Conservation (phyloP, 2,797 vertebrate species). For the Enteromius mattozi region DNA sequence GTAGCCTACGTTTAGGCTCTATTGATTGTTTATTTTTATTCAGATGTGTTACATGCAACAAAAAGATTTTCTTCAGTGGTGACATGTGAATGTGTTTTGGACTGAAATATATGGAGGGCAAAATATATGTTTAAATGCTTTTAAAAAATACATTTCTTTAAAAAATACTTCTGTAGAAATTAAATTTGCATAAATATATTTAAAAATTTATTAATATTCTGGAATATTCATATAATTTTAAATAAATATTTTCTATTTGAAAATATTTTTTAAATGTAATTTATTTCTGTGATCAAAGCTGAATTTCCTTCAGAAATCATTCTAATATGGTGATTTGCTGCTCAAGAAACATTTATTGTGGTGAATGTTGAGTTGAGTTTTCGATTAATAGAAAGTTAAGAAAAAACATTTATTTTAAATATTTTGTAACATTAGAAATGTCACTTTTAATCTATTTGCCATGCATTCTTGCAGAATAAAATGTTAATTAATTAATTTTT, state of each 20-base stretch:
- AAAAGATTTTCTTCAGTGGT: background rate
- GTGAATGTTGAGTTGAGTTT: background rate
- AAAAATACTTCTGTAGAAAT: background rate
- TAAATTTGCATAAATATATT: background rate
- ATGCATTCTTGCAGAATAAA: background rate
- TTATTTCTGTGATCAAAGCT: background rate
- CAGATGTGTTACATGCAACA: background rate
- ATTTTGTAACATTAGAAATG: background rate
- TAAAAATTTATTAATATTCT: background rate
- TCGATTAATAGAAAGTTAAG: background rate
- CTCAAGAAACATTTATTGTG: background rate
- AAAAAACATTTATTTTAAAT: background rate
- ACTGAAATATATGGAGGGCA: background rate
- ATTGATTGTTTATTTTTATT: background rate
- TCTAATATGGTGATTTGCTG: background rate
- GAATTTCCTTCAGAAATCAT: background rate
- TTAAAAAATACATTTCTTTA: no score
- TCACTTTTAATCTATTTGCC: background rate
- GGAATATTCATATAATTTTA: no score
- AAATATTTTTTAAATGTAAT: background rate
- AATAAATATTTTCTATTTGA: background rate
- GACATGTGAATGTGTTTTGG: background rate
- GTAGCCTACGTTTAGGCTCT: background rate
- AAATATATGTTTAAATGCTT: background rate
- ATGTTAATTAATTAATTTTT: background rate